These are phyloP conservation scores for Slavum lentiscoides DNA, from an alignment of 2,888 invertebrate species.

Conservation along the genomic window DNA sequence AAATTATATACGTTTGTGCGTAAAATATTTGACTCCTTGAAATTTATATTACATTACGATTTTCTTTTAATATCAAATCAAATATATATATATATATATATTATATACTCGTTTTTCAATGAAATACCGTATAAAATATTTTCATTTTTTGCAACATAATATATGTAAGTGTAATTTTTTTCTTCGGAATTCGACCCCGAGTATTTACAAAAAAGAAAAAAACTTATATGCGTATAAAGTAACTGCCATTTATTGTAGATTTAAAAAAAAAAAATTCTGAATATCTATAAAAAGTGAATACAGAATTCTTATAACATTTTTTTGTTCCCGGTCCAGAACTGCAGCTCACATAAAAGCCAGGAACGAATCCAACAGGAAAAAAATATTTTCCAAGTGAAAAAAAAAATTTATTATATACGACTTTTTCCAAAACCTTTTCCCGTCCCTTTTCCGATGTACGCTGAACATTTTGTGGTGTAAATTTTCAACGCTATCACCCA, in stretches of 20 bases:
- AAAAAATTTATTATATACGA: slow-evolving; percentile 31
- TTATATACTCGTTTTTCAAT: no score
- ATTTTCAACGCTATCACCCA: slow-evolving; percentile 44
- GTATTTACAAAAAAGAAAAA: no score
- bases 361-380: background rate
- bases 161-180: background rate
- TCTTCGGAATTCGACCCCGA: background rate
- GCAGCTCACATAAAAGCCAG: background rate
- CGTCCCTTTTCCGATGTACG: slow-evolving; percentile 6
- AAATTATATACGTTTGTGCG: no score
- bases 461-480: slow-evolving; percentile 50
- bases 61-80: no score
- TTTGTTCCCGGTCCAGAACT: background rate
- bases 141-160: no score
- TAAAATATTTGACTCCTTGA: no score
- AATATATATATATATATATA: no score
- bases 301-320: background rate
- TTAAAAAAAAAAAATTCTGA: background rate
- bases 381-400: slow-evolving; percentile 34
- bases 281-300: background rate
- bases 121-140: no score
- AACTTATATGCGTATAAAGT: background rate
- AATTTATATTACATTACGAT: no score
- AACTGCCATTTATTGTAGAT: background rate
- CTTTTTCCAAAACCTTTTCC: slow-evolving; percentile 39